Percentiles rank a stretch among this genome's conserved stretches.
Conservation (phyloP, 1,140 invertebrate species). For the Oscheius sp. region DNA sequence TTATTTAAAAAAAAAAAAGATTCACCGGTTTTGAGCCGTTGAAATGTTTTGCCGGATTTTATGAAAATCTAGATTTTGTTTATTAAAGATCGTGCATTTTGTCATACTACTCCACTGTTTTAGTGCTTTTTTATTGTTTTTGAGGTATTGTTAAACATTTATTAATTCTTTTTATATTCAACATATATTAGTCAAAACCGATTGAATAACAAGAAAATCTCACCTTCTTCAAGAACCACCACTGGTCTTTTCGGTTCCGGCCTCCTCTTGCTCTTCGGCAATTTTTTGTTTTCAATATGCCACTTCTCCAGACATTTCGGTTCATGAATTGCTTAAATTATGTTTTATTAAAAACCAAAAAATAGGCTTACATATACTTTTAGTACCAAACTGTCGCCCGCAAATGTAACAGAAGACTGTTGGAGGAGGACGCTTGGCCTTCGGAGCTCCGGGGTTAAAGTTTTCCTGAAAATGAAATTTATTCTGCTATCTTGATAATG, state of each 20-base stretch:
- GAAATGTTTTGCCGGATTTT: too few species aligned
- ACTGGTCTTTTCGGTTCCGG: constrained; percentile 70
- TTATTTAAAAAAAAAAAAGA: too few species aligned
- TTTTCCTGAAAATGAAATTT: constrained; percentile 33
- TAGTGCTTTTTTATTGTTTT: too few species aligned
- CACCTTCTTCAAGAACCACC: constrained; percentile 65
- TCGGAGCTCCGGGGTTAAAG: constrained; percentile 39
- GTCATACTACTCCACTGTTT: too few species aligned
- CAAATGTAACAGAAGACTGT: constrained; percentile 74
- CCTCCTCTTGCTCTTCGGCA: constrained; percentile 67
- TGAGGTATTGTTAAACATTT: too few species aligned
- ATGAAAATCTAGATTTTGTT: too few species aligned
- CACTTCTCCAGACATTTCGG: constrained; percentile 76
- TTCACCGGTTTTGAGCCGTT: too few species aligned
- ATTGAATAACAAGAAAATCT: constrained; percentile 49
- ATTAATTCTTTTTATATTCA: too few species aligned
- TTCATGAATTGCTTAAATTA: constrained; percentile 69
- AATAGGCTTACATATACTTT: constrained; percentile 65
- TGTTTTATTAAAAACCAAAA: not conserved
- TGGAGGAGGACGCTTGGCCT: constrained; percentile 56
- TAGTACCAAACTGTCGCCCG: constrained; percentile 72
- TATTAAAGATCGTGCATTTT: too few species aligned
- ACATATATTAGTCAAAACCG: too few species aligned
- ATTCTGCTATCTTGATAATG: too few species aligned
- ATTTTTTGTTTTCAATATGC: constrained; percentile 70